These are phyloP conservation scores for Bufo gargarizans DNA, from an alignment of 2,113 vertebrate genomes.

Conservation along the genomic window DNA sequence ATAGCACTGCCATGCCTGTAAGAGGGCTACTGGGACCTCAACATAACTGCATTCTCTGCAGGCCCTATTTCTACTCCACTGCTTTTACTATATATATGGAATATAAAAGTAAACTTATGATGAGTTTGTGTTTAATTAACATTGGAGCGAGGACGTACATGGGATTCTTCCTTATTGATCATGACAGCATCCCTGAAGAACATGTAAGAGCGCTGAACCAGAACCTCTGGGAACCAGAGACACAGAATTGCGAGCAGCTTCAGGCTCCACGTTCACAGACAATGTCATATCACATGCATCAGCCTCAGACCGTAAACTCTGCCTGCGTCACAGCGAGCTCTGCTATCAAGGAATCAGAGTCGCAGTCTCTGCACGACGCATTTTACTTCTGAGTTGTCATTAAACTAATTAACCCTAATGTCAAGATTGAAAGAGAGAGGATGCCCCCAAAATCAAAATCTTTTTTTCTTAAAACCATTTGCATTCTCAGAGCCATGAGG, in stretches of 20 bases:
- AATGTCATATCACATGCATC: slow-evolving; percentile 45
- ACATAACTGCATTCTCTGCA: neutral
- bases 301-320: neutral
- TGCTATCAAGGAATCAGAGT: neutral
- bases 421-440: too few relatives aligned
- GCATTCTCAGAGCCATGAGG: too few relatives aligned
- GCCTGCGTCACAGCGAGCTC: neutral
- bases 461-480: too few relatives aligned
- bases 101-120: neutral
- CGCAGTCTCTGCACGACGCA: neutral
- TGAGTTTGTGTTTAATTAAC: neutral
- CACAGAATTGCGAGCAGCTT: slow-evolving; percentile 5
- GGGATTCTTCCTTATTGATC: slow-evolving; percentile 33
- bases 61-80: neutral
- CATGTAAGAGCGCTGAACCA: slow-evolving; percentile 55
- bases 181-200: slow-evolving; percentile 54
- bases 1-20: neutral
- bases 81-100: neutral
- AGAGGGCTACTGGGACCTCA: neutral
- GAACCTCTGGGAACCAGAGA: slow-evolving; percentile 50
- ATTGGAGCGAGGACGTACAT: neutral
- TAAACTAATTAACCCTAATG: neutral
- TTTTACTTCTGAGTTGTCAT: neutral
- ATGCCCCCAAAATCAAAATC: too few relatives aligned
- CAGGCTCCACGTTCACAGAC: slow-evolving; percentile 10